A percentile compares a stretch with the other conserved stretches of the same genome.
Evolutionary conservation across 2,113 vertebrate species (phyloP).

Genomic region (Chlorodrepanis virens): DNA sequence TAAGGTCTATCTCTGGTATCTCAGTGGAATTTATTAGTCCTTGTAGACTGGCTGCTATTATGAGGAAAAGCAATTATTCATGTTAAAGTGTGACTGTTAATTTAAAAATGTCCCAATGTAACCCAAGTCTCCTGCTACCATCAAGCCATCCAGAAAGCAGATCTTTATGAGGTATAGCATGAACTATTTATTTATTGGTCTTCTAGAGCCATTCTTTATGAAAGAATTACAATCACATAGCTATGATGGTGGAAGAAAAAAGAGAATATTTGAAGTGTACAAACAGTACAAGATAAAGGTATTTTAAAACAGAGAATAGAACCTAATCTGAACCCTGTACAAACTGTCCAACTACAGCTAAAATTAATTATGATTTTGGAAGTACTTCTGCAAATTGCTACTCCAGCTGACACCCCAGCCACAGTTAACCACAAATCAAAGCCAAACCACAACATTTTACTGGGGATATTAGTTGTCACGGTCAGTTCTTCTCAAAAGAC

Average conservation of each 20-base stretch:
- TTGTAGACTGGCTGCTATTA: neutral
- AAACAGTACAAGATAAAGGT: neutral
- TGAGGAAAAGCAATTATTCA: conserved; percentile 4
- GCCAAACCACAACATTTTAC: conserved; percentile 14
- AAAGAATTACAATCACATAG: neutral
- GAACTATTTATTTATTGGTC: neutral
- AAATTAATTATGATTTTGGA: conserved; percentile 18
- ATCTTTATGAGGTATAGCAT: neutral
- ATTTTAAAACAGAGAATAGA: neutral
- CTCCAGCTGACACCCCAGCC: neutral
- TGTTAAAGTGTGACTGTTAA: neutral
- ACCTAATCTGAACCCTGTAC: neutral
- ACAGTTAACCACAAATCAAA: conserved; percentile 18
- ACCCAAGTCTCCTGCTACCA: neutral
- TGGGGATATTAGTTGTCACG: neutral
- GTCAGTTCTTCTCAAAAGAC: neutral
- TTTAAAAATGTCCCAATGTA: neutral
- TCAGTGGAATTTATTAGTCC: conserved; percentile 10
- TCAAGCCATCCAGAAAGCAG: neutral
- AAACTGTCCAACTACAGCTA: neutral
- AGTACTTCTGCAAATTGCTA: neutral
- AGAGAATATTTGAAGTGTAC: neutral
- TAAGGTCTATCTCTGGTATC: neutral
- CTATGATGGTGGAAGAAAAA: neutral
- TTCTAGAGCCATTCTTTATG: neutral